These are phyloP conservation scores for Camponotus vicinus DNA, from an alignment of 1,140 invertebrate genomes.

Conservation along the genomic window DNA sequence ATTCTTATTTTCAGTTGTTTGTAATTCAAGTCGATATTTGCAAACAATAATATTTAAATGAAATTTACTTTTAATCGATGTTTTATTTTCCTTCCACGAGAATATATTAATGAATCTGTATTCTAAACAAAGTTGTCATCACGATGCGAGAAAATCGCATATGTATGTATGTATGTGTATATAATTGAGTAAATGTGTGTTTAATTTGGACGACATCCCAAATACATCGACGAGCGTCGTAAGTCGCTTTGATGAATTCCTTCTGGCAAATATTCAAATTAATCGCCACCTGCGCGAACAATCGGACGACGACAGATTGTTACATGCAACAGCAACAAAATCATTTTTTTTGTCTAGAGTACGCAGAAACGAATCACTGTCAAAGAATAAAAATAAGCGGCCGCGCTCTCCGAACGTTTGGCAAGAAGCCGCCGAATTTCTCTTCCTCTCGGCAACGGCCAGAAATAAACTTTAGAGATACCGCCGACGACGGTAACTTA, in stretches of 20 bases:
- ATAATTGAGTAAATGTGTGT: no score
- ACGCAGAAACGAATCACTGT: neutral
- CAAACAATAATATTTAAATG: no score
- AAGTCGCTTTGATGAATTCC: conserved; percentile 14
- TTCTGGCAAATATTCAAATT: conserved; percentile 27
- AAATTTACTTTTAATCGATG: no score
- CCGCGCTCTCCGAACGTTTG: conserved; percentile 69
- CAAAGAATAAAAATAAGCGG: conserved; percentile 67
- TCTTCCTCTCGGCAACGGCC: conserved; percentile 71
- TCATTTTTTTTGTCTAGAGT: neutral
- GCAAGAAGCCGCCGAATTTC: conserved; percentile 77
- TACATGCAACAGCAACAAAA: neutral
- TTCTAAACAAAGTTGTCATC: neutral
- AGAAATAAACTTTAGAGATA: conserved; percentile 82
- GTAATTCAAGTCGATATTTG: neutral
- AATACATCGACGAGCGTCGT: conserved; percentile 24
- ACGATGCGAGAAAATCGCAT: neutral
- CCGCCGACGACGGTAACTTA: conserved; percentile 68
- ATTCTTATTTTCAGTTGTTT: neutral
- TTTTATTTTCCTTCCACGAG: no score
- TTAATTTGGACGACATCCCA: neutral
- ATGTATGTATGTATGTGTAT: no score
- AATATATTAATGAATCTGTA: no score
- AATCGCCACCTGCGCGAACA: conserved; percentile 30
- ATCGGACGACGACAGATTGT: neutral